Base-by-base conservation (phyloP, 2,797 vertebrate species). In the Epinephelus awoara region DNA sequence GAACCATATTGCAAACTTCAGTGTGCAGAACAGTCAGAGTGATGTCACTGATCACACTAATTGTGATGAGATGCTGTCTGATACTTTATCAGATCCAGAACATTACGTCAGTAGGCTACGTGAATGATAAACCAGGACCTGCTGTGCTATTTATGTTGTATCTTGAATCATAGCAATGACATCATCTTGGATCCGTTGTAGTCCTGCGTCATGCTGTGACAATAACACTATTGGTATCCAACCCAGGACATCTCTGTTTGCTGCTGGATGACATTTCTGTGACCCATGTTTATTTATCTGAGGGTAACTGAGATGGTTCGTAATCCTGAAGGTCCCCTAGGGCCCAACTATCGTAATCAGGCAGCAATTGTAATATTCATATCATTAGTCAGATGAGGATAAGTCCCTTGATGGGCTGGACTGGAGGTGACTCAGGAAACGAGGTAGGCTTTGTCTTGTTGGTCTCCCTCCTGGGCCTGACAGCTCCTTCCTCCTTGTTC, bases 311-410 rank as follows among this genome's bases (percentile, higher is more conserved):
- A 82, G 78, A 84, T 0, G 4, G 47, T 49, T 77, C 57, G 2
- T 73, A 51, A 64, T 65, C 73, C 67, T 27, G 12, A n/a, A 44
- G 77, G 57, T 49, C 79, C 89, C 80, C 0, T 1, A 44, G 80
- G 89, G 79, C 66, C 77, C 56, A 25, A 29, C 76, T 54, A 4
- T 75, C 1, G 34, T 59, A 70, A 73, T 75, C 17, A 46, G 54
- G 72, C 80, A 63, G 69, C 67, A 27, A 54, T 69, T 72, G 42
- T 77, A 82, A 74, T 71, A 79, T 72, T 73, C 46, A 40, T 78
- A 78, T 94, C 91, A 88, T 96, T 95, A 94, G 68, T 83, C 14
- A 67, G 91, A 96, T 95, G 86, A 93, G 67, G 71, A 86, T 79
- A 71, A 87, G 79, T 79, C 66, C 57, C 54, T 88, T 94, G 94